Evolutionary conservation across 2,888 invertebrate genomes (phyloP), one percentile per base, ranked within the genome.

Genomic region (Eurois occulta): DNA sequence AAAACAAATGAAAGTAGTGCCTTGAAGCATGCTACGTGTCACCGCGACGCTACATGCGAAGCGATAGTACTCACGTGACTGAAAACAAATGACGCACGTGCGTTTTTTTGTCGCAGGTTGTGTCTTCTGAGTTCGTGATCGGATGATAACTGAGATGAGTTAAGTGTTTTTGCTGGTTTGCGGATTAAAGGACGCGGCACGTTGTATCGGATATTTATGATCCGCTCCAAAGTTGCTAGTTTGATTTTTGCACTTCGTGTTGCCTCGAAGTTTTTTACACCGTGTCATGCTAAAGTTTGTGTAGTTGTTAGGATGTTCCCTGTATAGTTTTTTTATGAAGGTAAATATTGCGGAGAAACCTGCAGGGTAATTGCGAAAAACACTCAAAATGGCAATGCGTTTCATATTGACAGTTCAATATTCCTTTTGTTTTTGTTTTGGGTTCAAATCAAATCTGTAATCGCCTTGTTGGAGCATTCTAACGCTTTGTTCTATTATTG

Each of bases 151-250:
- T 78, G 74, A 77, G 72, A 82, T 86, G 72, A 85, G 77, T 85
- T 83, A 81, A 80, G 77, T 85, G 81, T 75, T 80, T 87, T 83
- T 82, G 83, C 77, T n/a, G 66, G 75, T 75, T 75, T 60, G 13
- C 58, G 69, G 76, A 70, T 78, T 78, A 72, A 64, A 77, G 62
- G 75, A 68, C 32, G 35, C n/a, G 52, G 70, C 73, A 74, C 43
- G 43, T 28, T 46, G 74, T 72, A 73, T 78, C 28, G 68, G 52
- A 69, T 67, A 70, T 81, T 83, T 77, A 72, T 80, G 62, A 71
- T 52, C 32, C 55, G 38, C 32, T 66, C 5, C 21, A 28, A 80
- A 80, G 80, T 81, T 75, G 1, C 10, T 81, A n/a, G 46, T 68
- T 65, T 41, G 67, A 68, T 80, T 74, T 67, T 62, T 64, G 52